Conservation (phyloP, 2,113 vertebrate species). For the Pavo muticus region DNA sequence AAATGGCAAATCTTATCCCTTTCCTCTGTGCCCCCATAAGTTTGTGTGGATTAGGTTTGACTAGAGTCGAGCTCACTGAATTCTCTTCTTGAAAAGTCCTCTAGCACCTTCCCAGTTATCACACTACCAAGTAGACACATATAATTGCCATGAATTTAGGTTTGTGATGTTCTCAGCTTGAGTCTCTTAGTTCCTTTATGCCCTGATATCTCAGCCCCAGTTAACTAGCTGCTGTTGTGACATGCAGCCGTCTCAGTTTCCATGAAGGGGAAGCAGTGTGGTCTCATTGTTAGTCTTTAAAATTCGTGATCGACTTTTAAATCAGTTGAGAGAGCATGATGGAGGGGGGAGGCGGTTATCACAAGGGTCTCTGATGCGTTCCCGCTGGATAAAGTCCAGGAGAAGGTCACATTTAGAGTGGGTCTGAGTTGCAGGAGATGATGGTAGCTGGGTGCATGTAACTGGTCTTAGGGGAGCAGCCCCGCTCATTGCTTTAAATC, state of each 20-base stretch:
- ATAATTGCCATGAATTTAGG: not conserved
- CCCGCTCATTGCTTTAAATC: slow-evolving; percentile 49
- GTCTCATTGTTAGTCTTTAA: not conserved
- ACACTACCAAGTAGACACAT: no score
- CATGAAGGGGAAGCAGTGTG: not conserved
- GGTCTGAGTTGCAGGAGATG: not conserved
- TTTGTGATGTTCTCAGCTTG: not conserved
- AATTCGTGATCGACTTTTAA: not conserved
- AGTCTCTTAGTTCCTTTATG: not conserved
- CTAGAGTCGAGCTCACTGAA: not conserved
- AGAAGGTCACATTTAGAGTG: not conserved
- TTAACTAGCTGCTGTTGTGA: not conserved
- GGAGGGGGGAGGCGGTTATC: not conserved
- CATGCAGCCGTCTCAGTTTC: not conserved
- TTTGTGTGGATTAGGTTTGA: not conserved
- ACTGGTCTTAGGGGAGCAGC: slow-evolving; percentile 11
- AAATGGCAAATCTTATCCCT: no score
- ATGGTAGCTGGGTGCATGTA: not conserved
- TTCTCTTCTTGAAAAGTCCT: not conserved
- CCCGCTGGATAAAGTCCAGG: not conserved
- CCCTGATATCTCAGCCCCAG: not conserved
- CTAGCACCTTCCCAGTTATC: not conserved
- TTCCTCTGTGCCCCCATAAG: no score
- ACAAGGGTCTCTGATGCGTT: not conserved
- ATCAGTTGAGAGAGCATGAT: not conserved